phyloP scores from a whole-genome alignment of 1,140 invertebrate species.

The Tribolium madens region DNA sequence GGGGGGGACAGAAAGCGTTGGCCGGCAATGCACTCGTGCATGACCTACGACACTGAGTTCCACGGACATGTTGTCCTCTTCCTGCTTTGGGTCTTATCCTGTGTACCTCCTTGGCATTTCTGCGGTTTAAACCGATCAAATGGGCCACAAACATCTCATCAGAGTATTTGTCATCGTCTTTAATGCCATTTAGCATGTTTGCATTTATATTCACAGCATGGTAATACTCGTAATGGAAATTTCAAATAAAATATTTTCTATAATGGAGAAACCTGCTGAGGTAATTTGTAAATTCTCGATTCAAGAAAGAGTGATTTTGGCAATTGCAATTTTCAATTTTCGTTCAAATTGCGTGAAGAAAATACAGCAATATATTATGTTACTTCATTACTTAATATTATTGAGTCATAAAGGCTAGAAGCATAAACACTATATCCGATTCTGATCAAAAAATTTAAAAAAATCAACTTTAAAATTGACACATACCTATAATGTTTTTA shows the following conservation, averaged over 20 bases:
- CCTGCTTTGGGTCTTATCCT: conserved; percentile 13
- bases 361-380: too few species aligned
- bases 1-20: conserved; percentile 28
- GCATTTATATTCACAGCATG: background rate
- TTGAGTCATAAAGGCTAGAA: too few species aligned
- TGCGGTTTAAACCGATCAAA: background rate
- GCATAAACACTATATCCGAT: too few species aligned
- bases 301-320: too few species aligned
- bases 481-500: too few species aligned
- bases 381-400: too few species aligned
- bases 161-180: background rate
- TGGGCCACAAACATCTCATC: too few species aligned
- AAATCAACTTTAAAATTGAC: too few species aligned
- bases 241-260: background rate
- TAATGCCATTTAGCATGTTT: background rate
- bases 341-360: too few species aligned
- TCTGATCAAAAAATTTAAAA: too few species aligned
- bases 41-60: conserved; percentile 46
- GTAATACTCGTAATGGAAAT: background rate
- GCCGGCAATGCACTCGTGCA: conserved; percentile 43
- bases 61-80: conserved; percentile 24
- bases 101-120: background rate
- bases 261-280: background rate
- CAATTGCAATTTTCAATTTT: too few species aligned
- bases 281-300: too few species aligned